A percentile compares a stretch with the other conserved stretches of the same genome.
Evolutionary conservation across 2,888 invertebrate genomes (phyloP).

Genomic region (Ferdinandea cuprea): DNA sequence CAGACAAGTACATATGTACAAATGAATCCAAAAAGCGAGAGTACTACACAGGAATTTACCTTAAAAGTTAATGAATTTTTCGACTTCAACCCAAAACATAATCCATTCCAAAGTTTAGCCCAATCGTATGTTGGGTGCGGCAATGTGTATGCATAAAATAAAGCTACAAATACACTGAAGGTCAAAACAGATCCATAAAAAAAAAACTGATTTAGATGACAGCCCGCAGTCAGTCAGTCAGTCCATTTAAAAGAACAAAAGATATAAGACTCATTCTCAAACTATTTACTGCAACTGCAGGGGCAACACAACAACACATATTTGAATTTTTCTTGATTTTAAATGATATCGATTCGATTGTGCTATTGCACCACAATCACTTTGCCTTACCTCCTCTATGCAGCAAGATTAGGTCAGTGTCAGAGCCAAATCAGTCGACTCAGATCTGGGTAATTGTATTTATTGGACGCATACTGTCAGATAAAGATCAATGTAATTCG

Average conservation of each 20-base stretch:
- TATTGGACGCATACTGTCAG: conserved; percentile 37
- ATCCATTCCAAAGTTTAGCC: not conserved
- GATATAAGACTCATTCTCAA: conserved; percentile 28
- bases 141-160: conserved; percentile 34
- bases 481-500: conserved; percentile 19
- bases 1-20: not conserved
- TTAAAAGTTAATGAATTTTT: conserved; percentile 12
- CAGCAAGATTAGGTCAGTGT: conserved; percentile 39
- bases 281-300: conserved; percentile 31
- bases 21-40: conserved; percentile 4
- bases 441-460: conserved; percentile 12
- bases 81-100: not conserved
- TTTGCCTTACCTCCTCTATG: conserved; percentile 34
- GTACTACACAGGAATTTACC: conserved; percentile 14
- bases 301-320: not conserved
- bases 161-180: conserved; percentile 47
- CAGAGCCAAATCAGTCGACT: conserved; percentile 37
- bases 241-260: conserved; percentile 44
- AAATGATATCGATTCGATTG: conserved; percentile 40
- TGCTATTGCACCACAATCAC: conserved; percentile 26
- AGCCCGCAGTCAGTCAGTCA: conserved; percentile 30
- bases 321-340: conserved; percentile 20
- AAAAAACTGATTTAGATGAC: conserved; percentile 49
- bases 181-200: conserved; percentile 21
- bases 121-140: conserved; percentile 54